Conservation (phyloP, 2,797 vertebrate species). For the Heliangelus exortis region DNA sequence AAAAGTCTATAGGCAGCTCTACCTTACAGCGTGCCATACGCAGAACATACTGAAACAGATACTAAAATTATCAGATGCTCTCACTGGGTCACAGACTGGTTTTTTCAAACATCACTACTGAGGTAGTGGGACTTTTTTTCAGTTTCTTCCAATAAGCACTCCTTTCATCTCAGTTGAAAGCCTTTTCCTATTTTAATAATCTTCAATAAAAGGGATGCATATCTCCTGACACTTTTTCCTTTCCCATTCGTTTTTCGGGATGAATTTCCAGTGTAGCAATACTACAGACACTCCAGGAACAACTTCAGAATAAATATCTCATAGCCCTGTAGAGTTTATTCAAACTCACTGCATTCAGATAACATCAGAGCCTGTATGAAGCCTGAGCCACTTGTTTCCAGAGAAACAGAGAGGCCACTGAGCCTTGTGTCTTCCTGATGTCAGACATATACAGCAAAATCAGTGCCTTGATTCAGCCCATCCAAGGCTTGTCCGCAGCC, state of each 20-base stretch:
- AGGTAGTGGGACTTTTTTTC: neutral
- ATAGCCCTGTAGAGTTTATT: neutral
- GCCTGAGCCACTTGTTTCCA: neutral
- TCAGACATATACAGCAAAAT: neutral
- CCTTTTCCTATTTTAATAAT: conserved; percentile 8
- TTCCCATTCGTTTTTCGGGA: neutral
- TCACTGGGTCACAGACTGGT: neutral
- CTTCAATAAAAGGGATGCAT: neutral
- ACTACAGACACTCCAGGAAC: neutral
- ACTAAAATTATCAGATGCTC: neutral
- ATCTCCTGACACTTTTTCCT: neutral
- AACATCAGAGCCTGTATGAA: fast-evolving
- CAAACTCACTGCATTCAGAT: neutral
- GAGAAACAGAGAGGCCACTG: neutral
- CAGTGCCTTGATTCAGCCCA: neutral
- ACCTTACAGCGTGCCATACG: neutral
- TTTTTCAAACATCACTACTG: neutral
- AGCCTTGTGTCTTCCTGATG: neutral
- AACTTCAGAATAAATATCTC: neutral
- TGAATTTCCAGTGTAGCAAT: neutral
- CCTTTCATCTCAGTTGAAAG: conserved; percentile 47
- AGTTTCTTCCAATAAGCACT: neutral
- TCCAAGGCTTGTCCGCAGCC: neutral
- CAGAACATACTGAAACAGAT: neutral
- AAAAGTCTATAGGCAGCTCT: neutral